These are phyloP conservation scores for Emydocephalus ijimae DNA, from an alignment of 2,113 vertebrate species.

Conservation along the genomic window DNA sequence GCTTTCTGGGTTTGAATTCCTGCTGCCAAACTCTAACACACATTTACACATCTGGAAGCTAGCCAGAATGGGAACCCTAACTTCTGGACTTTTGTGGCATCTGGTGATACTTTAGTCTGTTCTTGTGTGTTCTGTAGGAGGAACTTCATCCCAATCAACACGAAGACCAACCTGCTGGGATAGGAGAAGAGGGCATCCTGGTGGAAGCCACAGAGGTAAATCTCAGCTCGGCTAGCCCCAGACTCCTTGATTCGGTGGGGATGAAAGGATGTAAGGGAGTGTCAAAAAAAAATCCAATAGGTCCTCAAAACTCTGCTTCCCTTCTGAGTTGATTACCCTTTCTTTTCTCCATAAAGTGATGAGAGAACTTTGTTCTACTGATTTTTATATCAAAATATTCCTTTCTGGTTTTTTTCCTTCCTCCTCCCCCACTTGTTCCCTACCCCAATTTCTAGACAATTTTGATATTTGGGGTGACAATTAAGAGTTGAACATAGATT, in stretches of 20 bases:
- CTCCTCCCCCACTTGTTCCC: background rate
- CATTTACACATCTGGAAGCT: background rate
- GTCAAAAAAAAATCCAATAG: background rate
- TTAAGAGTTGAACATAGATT: background rate
- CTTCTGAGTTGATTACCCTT: background rate
- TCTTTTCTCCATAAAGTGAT: background rate
- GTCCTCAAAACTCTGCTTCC: background rate
- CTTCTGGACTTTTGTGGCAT: background rate
- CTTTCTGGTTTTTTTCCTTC: accelerated
- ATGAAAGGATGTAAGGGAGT: background rate
- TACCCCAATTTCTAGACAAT: background rate
- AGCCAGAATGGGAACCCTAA: background rate
- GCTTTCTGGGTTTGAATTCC: no score
- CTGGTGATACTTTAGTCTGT: background rate
- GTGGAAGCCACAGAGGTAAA: slow-evolving; percentile 55
- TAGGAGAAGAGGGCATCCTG: slow-evolving; percentile 41
- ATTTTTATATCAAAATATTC: accelerated
- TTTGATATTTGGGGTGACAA: background rate
- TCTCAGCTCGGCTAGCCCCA: accelerated
- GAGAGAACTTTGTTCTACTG: background rate
- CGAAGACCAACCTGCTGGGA: slow-evolving; percentile 27
- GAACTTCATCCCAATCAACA: slow-evolving; percentile 44
- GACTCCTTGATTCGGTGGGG: accelerated
- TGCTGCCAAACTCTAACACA: no score
- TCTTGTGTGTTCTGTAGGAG: slow-evolving; percentile 59